Percentiles rank a stretch among this genome's conserved stretches.
Conservation (phyloP, 1,140 invertebrate genomes). For the Macrotrachela quadricornifera region DNA sequence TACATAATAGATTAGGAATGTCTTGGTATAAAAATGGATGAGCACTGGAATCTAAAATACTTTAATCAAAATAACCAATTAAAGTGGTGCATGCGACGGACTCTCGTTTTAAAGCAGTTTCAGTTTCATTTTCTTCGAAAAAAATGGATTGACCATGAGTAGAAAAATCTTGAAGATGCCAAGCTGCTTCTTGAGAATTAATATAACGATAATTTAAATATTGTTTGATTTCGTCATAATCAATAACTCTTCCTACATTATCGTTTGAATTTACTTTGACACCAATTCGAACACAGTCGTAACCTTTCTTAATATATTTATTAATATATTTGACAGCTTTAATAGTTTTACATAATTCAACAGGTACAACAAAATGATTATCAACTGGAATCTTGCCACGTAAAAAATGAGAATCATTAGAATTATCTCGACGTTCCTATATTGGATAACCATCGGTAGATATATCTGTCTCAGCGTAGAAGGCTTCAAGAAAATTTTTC, state of each 20-base stretch:
- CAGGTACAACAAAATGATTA: slow-evolving; percentile 13
- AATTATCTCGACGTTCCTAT: slow-evolving; percentile 20
- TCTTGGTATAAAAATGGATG: no score
- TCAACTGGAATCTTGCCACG: no score
- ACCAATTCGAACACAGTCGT: neutral
- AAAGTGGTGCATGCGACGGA: no score
- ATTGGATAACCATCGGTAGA: slow-evolving; percentile 26
- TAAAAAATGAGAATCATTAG: no score
- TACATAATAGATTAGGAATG: no score
- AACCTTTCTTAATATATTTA: slow-evolving; percentile 12
- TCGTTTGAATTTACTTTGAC: no score
- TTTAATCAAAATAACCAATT: no score
- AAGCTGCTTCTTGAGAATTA: no score
- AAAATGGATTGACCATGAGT: no score
- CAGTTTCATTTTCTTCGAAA: no score
- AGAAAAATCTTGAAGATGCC: neutral
- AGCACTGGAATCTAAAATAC: no score
- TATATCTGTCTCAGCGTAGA: slow-evolving; percentile 20
- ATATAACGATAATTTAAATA: neutral
- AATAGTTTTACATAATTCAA: slow-evolving; percentile 11
- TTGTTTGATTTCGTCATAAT: neutral
- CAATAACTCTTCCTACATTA: neutral
- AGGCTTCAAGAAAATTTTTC: slow-evolving; percentile 24
- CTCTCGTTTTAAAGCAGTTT: no score
- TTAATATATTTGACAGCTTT: slow-evolving; percentile 12